A percentile compares a stretch with the other conserved stretches of the same genome.
Conservation (phyloP, 2,888 invertebrate genomes). For the Ennomos fuscantarius region DNA sequence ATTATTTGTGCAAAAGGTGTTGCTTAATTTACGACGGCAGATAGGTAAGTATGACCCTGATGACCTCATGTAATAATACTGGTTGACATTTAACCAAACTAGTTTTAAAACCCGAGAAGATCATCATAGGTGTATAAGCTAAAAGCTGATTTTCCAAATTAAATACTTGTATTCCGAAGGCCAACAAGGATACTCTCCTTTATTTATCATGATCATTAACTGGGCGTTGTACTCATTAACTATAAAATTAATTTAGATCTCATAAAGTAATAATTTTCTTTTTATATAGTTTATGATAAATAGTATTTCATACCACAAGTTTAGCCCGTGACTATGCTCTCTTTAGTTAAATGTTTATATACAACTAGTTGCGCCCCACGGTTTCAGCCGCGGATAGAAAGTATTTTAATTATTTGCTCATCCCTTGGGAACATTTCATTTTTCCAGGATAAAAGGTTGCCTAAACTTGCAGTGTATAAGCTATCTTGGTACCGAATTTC, state of each 20-base stretch:
- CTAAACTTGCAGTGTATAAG: too few species aligned
- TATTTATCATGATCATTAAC: constrained; percentile 18
- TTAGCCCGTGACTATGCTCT: too few species aligned
- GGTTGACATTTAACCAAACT: constrained; percentile 77
- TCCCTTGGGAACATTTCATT: too few species aligned
- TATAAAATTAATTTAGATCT: constrained; percentile 9
- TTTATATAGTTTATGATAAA: too few species aligned
- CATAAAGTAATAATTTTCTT: too few species aligned
- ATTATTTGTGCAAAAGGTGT: constrained; percentile 15
- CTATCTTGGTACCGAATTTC: too few species aligned
- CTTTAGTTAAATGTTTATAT: too few species aligned
- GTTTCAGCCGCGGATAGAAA: too few species aligned
- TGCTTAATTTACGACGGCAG: constrained; percentile 36
- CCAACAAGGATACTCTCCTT: constrained; percentile 37
- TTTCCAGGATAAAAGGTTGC: too few species aligned
- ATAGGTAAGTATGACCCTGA: constrained; percentile 54
- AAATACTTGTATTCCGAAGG: constrained; percentile 44
- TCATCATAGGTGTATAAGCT: constrained; percentile 52
- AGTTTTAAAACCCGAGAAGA: constrained; percentile 58
- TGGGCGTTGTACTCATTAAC: constrained; percentile 10
- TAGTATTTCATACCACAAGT: too few species aligned
- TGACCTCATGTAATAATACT: constrained; percentile 76
- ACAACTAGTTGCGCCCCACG: too few species aligned
- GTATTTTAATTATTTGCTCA: too few species aligned
- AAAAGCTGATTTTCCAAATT: constrained; percentile 55